phyloP scores from a whole-genome alignment of 2,888 invertebrate species.

The Gortyna flavago region DNA sequence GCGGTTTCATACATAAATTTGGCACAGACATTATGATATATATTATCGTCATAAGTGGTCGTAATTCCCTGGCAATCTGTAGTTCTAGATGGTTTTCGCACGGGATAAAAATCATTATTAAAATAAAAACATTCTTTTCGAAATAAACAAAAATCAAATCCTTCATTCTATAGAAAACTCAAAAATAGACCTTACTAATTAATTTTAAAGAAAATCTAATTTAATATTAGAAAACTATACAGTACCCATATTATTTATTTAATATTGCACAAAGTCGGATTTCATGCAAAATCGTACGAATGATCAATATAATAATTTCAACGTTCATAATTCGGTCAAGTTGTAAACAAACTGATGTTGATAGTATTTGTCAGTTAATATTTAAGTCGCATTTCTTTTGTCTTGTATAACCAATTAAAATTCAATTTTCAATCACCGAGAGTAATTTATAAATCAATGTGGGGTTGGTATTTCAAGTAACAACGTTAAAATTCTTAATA shows the following conservation, averaged over 20 bases:
- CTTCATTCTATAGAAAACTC: conserved; percentile 75
- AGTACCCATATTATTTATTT: conserved; percentile 80
- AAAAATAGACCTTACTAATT: conserved; percentile 79
- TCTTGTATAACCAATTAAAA: conserved; percentile 50
- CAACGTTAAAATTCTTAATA: conserved; percentile 89
- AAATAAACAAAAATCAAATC: conserved; percentile 74
- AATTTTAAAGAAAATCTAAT: conserved; percentile 75
- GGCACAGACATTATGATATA: conserved; percentile 81
- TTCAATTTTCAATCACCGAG: conserved; percentile 64
- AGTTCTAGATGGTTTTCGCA: conserved; percentile 87
- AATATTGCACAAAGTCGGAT: conserved; percentile 85
- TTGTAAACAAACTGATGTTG: conserved; percentile 53
- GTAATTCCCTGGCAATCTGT: conserved; percentile 71
- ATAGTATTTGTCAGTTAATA: conserved; percentile 53
- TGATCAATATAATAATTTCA: conserved; percentile 68
- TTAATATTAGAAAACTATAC: conserved; percentile 80
- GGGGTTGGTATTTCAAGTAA: conserved; percentile 84
- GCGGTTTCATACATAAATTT: conserved; percentile 80
- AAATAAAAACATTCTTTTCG: conserved; percentile 67
- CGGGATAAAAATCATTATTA: conserved; percentile 67
- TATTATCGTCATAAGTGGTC: conserved; percentile 74
- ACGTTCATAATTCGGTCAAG: conserved; percentile 57
- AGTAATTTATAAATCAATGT: conserved; percentile 72
- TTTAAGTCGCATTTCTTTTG: conserved; percentile 54
- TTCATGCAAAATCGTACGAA: conserved; percentile 85